phyloP scores from a whole-genome alignment of 1,140 invertebrate species.

The Steinernema feltiae region DNA sequence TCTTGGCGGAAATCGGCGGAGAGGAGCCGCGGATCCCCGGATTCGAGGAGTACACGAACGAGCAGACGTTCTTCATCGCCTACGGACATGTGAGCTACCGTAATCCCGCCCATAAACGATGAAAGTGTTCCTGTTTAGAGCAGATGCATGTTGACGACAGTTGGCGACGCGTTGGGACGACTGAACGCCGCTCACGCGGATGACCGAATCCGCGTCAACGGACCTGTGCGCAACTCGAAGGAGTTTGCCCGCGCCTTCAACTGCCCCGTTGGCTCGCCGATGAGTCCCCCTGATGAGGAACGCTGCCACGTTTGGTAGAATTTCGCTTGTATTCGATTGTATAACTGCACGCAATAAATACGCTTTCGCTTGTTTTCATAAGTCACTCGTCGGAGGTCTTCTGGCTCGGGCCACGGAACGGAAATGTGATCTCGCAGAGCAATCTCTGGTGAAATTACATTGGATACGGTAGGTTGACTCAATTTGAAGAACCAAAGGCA shows the following conservation, averaged over 20 bases:
- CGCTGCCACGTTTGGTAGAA: slow-evolving; percentile 64
- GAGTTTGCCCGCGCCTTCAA: slow-evolving; percentile 62
- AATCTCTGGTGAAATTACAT: too few relatives aligned
- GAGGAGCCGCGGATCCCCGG: slow-evolving; percentile 53
- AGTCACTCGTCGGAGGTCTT: too few relatives aligned
- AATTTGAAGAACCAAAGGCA: too few relatives aligned
- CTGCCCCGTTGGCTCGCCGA: too few relatives aligned
- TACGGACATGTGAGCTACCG: slow-evolving; percentile 58
- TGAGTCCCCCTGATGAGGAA: slow-evolving; percentile 61
- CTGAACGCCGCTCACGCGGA: neutral
- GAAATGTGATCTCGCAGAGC: too few relatives aligned
- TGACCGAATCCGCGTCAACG: slow-evolving; percentile 60
- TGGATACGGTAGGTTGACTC: too few relatives aligned
- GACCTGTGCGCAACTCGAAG: slow-evolving; percentile 62
- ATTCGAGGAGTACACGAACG: slow-evolving; percentile 50
- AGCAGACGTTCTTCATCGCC: slow-evolving; percentile 59
- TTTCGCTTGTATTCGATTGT: too few relatives aligned
- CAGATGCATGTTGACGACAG: neutral
- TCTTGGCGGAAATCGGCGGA: slow-evolving; percentile 6
- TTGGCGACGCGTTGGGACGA: neutral
- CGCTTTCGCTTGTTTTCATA: too few relatives aligned
- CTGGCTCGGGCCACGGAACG: too few relatives aligned
- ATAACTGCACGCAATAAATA: too few relatives aligned
- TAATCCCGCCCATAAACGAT: neutral
- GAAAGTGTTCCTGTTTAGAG: neutral